Conservation (phyloP, 2,888 invertebrate genomes). For the Alentia gelatinosa region DNA sequence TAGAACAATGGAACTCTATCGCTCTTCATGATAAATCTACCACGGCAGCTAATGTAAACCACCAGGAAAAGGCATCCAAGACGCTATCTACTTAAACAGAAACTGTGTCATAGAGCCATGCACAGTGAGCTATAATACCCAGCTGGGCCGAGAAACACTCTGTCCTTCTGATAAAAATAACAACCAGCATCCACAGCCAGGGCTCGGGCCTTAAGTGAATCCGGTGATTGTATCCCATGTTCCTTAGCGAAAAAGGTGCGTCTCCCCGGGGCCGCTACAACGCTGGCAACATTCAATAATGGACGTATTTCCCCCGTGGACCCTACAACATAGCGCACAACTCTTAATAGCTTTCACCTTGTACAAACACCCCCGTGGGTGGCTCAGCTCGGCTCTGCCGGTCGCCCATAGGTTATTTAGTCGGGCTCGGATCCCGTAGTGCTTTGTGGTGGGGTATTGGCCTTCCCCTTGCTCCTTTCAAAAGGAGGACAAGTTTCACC, state of each 20-base stretch:
- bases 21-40: too few relatives aligned
- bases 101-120: too few relatives aligned
- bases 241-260: neutral
- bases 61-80: too few relatives aligned
- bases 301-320: slow-evolving; percentile 10
- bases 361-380: slow-evolving; percentile 27
- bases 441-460: neutral
- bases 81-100: too few relatives aligned
- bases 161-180: too few relatives aligned
- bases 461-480: slow-evolving; percentile 12
- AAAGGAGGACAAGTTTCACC: neutral
- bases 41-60: too few relatives aligned
- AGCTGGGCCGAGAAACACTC: too few relatives aligned
- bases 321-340: neutral
- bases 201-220: neutral
- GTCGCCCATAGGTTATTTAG: slow-evolving; percentile 26
- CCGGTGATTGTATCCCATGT: slow-evolving; percentile 1
- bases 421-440: neutral
- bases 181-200: neutral
- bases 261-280: neutral
- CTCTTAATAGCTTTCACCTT: slow-evolving; percentile 36
- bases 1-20: too few relatives aligned
- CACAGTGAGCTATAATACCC: too few relatives aligned
- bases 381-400: neutral
- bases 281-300: slow-evolving; percentile 41